Evolutionary conservation across 2,113 vertebrate species (phyloP), one percentile per base, ranked within the genome.

Genomic region (Microcebus griseorufus): DNA sequence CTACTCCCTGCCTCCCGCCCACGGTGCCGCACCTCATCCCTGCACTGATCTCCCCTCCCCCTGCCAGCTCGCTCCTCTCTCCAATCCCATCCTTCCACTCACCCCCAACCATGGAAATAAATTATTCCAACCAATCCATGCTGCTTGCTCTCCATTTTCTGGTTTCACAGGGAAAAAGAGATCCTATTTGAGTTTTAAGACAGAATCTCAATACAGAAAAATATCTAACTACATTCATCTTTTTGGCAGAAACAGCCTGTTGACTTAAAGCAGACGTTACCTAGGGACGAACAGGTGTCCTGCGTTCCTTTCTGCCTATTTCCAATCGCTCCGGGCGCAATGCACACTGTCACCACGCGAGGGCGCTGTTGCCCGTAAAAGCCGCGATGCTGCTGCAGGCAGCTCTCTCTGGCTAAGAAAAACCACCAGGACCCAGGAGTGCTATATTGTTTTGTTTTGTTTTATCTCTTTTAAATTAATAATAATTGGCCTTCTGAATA

Each of bases 291-390:
- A 42, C 2, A 2, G 17, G 58, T 16, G 55, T 78, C 80, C 93
- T 81, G 25, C 34, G 14, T 39, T 72, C 80, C 20, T 89, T 84
- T 39, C n/a, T 3, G 1, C 7, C n/a, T 11, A 51, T 39, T 88
- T 81, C 58, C 42, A 65, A 42, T 20, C 0, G 8, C 29, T 62
- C 25, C n/a, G 39, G 12, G 0, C 48, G 88, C 67, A 90, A 88
- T 89, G 18, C 55, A 82, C 16, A n/a, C 0, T 9, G 18, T 45
- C 9, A 62, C 98, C 98, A 98, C 97, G 75, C 34, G 78, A 90
- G 29, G 97, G 97, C 13, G 78, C 79, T 96, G 97, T 91, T 97
- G 98, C 69, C n/a, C 94, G 32, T 1, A 65, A 96, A 97, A 97
- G 20, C 37, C 0, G 25, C 87, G 20, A 3, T 0, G 64, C 22